Evolutionary conservation across 1,140 invertebrate genomes (phyloP).

Genomic region (Papilio polyxenes): DNA sequence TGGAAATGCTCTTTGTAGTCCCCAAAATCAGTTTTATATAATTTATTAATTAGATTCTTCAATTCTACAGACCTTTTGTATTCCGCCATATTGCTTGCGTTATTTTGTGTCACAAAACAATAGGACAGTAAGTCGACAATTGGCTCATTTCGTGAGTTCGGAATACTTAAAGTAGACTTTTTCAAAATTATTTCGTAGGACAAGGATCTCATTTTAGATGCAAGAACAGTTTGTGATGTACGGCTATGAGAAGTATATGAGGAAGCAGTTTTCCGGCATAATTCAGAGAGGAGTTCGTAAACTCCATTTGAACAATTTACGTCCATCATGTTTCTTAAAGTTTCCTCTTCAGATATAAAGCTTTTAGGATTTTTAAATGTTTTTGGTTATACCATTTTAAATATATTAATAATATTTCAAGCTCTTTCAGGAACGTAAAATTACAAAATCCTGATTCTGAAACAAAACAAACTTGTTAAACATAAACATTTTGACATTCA

Average conservation of each 20-base stretch:
- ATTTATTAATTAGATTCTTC: constrained; percentile 57
- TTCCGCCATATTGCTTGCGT: constrained; percentile 64
- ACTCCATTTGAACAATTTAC: constrained; percentile 51
- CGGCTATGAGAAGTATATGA: constrained; percentile 58
- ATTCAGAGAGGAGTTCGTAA: constrained; percentile 65
- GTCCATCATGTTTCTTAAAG: constrained; percentile 13
- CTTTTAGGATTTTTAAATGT: background rate
- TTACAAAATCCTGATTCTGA: background rate
- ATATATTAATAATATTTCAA: background rate
- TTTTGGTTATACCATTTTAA: background rate
- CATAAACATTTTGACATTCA: background rate
- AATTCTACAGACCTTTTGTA: constrained; percentile 63
- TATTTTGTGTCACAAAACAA: constrained; percentile 61
- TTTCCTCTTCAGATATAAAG: background rate
- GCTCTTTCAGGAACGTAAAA: background rate
- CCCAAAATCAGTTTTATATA: constrained; percentile 55
- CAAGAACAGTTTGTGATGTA: constrained; percentile 58
- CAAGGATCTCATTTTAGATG: constrained; percentile 65
- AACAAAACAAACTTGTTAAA: constrained; percentile 15
- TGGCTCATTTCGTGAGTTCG: constrained; percentile 52
- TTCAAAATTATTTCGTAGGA: constrained; percentile 72
- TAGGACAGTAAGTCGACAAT: constrained; percentile 65
- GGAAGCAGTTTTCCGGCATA: constrained; percentile 64
- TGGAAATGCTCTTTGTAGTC: constrained; percentile 57
- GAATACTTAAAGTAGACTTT: constrained; percentile 52